These are phyloP conservation scores for Indicator indicator DNA, from an alignment of 2,113 vertebrate species.

Conservation along the genomic window DNA sequence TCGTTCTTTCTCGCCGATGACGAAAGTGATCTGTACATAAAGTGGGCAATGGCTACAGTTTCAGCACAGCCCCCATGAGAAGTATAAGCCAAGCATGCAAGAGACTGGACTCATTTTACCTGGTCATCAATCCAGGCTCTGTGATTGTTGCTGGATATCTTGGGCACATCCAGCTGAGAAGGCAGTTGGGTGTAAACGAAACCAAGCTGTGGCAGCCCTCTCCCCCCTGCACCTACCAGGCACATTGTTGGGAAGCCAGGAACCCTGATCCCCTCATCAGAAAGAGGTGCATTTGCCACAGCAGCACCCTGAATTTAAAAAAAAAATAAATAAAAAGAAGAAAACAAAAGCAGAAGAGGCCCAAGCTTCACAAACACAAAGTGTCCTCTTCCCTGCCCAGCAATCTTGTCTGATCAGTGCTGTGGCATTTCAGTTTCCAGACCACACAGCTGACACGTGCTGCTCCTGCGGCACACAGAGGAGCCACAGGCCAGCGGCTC, in stretches of 20 bases:
- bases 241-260: background rate
- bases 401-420: conserved; percentile 31
- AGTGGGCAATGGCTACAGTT: background rate
- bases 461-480: accelerated
- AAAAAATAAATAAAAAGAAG: background rate
- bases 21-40: background rate
- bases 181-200: background rate
- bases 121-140: background rate
- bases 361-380: background rate
- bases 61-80: background rate
- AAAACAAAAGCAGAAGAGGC: background rate
- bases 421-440: conserved; percentile 7
- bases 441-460: background rate
- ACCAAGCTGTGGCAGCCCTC: background rate
- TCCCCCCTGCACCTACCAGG: background rate
- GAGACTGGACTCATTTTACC: accelerated
- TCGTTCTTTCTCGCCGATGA: background rate
- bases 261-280: background rate
- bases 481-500: conserved; percentile 23
- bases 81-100: background rate
- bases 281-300: background rate
- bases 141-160: background rate
- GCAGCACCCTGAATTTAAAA: background rate
- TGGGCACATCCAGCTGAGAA: accelerated
- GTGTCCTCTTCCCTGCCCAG: background rate